These are phyloP conservation scores for Beris morrisii DNA, from an alignment of 2,888 invertebrate species.

Conservation along the genomic window DNA sequence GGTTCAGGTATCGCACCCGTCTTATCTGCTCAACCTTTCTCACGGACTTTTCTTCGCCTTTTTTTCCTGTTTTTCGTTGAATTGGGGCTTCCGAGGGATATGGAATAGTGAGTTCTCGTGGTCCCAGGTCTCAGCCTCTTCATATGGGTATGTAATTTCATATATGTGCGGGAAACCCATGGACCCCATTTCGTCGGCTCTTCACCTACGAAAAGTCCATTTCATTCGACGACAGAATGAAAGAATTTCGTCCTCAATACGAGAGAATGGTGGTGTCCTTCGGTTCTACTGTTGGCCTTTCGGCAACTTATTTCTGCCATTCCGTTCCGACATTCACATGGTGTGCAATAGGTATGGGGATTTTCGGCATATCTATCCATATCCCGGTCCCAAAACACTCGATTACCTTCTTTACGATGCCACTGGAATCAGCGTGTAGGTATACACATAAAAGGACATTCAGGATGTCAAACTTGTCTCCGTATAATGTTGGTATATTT, in stretches of 20 bases:
- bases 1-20: not conserved
- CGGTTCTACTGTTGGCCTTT: conserved; percentile 26
- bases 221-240: not conserved
- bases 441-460: conserved; percentile 33
- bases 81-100: conserved; percentile 3
- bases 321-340: conserved; percentile 13
- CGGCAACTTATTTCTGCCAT: conserved; percentile 34
- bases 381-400: conserved; percentile 31
- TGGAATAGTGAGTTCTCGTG: conserved; percentile 5
- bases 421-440: conserved; percentile 24
- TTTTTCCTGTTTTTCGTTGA: conserved; percentile 2
- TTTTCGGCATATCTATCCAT: conserved; percentile 5
- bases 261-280: conserved; percentile 9
- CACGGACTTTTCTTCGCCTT: not conserved
- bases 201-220: conserved; percentile 6
- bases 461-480: conserved; percentile 36
- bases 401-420: conserved; percentile 38
- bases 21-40: conserved; percentile 11
- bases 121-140: not conserved
- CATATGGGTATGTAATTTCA: conserved; percentile 24
- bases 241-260: conserved; percentile 1
- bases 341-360: not conserved
- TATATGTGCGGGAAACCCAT: conserved; percentile 26
- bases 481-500: conserved; percentile 40
- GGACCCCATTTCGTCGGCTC: conserved; percentile 22